Conservation (phyloP, 92 coral and sea anemone species). For the Epizoanthus rinbou region DNA sequence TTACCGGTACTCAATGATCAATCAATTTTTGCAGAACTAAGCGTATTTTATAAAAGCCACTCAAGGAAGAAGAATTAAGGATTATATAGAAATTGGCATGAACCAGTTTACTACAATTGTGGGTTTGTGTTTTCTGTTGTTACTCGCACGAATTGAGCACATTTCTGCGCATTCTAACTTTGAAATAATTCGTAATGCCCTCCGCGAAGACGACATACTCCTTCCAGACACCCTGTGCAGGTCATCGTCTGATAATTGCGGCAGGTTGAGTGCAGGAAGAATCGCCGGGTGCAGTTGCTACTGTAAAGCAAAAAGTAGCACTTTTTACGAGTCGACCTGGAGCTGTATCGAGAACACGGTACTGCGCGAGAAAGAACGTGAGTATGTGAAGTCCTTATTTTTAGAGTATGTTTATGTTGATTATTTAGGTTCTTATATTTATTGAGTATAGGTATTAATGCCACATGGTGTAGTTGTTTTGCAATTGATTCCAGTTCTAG, state of each 20-base stretch:
- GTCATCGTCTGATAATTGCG: background rate
- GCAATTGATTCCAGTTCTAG: no score
- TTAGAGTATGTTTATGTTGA: no score
- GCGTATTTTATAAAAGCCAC: no score
- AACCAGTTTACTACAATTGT: no score
- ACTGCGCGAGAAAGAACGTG: constrained; percentile 1
- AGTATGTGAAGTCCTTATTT: background rate
- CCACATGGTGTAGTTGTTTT: no score
- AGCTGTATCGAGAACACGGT: background rate
- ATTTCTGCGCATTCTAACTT: background rate
- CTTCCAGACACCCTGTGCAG: constrained; percentile 22
- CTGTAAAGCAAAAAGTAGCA: background rate
- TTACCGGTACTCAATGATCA: no score
- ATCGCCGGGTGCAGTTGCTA: constrained; percentile 13
- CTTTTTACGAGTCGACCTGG: constrained; percentile 24
- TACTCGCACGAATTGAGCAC: no score
- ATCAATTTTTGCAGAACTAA: no score
- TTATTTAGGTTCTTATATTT: no score
- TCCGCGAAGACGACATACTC: constrained; percentile 16
- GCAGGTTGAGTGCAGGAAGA: background rate
- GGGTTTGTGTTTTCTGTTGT: background rate
- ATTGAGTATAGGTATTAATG: no score
- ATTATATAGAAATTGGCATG: no score
- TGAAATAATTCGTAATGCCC: constrained; percentile 1
- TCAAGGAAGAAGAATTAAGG: no score